phyloP scores from a whole-genome alignment of 1,140 invertebrate species.

The Penaeus chinensis region DNA sequence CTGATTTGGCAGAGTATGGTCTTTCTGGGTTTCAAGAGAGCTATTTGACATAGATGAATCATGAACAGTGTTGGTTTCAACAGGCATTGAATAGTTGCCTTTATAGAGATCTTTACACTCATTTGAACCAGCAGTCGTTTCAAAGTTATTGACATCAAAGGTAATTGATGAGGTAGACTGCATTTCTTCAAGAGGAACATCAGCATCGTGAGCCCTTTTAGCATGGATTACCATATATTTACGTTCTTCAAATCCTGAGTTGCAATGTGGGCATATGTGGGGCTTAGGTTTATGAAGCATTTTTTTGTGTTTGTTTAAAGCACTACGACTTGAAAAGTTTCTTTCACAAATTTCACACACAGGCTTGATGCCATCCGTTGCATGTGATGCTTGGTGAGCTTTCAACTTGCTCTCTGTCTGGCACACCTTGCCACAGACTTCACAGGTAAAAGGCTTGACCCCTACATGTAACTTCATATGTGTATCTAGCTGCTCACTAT shows the following conservation, averaged over 20 bases:
- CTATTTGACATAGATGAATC: neutral
- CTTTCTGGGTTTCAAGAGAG: neutral
- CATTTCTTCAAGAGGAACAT: neutral
- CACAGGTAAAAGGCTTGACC: slow-evolving; percentile 48
- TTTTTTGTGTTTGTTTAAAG: slow-evolving; percentile 47
- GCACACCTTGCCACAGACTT: slow-evolving; percentile 43
- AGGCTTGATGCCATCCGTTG: slow-evolving; percentile 30
- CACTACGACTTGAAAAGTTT: slow-evolving; percentile 54
- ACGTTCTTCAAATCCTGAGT: slow-evolving; percentile 43
- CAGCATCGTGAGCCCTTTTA: slow-evolving; percentile 32
- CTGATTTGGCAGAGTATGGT: neutral
- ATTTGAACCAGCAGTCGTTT: neutral
- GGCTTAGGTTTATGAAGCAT: slow-evolving; percentile 49
- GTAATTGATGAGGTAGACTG: neutral
- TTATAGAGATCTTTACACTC: slow-evolving; percentile 19
- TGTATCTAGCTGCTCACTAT: slow-evolving; percentile 31
- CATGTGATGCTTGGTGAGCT: slow-evolving; percentile 37
- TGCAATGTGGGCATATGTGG: slow-evolving; percentile 42
- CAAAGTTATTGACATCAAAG: slow-evolving; percentile 6
- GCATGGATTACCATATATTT: slow-evolving; percentile 44
- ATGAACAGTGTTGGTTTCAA: neutral
- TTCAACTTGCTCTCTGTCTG: slow-evolving; percentile 44
- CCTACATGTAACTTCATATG: slow-evolving; percentile 48
- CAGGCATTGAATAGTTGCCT: neutral
- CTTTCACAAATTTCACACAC: slow-evolving; percentile 54